Base-by-base conservation (phyloP, 2,888 invertebrate species). In the Ethmia dodecea region DNA sequence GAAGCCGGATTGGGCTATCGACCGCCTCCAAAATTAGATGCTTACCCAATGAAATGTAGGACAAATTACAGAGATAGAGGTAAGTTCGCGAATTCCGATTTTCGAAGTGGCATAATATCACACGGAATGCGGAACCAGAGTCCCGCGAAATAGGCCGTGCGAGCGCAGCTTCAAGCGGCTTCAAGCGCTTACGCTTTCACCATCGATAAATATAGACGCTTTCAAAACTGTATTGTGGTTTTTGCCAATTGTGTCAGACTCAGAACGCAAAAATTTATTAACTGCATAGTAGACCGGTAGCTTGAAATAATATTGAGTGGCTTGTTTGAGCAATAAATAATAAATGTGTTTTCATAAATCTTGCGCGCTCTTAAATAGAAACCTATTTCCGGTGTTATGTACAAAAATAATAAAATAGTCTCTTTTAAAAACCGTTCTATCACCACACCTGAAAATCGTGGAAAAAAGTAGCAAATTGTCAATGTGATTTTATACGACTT, bases 201-300 rank as follows among this genome's bases (percentile, higher is more conserved):
- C 44, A 35, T 35, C 35, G 31, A 31, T 68, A 68, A 69, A 65
- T 65, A 55, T 60, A 68, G 55, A 49, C 33, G 35, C 43, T 52
- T 55, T 62, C 40, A 50, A 57, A 65, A 58, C 18, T 10, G 11
- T 11, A 26, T n/a, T 56, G 47, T 42, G 44, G 46, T 55, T 65
- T 66, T 65, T 62, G 66, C 62, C 63, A 67, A 71, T 63, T 60
- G 56, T 67, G 60, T 52, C 60, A 52, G 49, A 47, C 60, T 52
- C 60, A 52, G 49, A 47, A 59, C 56, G 43, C 40, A 40, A 45
- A 49, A 52, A 56, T 56, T 55, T 55, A 55, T 60, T 55, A 55
- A 50, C 43, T 35, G 34, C 35, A 35, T 24, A 47, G 52, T 52
- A n/a, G n/a, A n/a, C n/a, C n/a, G n/a, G n/a, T n/a, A n/a, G n/a